These are phyloP conservation scores for Pogonophryne albipinna DNA, from an alignment of 2,797 vertebrate genomes.

Conservation along the genomic window DNA sequence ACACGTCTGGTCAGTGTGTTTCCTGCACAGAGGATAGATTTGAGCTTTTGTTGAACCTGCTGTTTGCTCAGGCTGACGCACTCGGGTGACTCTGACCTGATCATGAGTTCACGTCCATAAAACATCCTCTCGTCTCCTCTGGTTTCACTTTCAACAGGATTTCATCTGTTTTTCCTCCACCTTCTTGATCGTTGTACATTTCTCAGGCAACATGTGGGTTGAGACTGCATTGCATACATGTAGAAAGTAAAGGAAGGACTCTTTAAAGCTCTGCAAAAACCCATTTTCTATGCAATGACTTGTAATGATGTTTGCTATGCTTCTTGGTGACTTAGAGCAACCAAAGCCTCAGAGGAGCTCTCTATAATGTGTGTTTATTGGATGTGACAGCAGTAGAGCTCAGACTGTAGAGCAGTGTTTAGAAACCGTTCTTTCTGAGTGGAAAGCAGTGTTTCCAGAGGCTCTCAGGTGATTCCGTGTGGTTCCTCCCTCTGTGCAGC, in stretches of 20 bases:
- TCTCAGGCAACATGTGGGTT: not conserved
- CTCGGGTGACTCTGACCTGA: not conserved
- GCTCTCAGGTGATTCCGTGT: too few species aligned
- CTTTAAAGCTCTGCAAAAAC: not conserved
- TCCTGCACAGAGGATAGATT: not conserved
- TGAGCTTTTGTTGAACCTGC: slow-evolving; percentile 7
- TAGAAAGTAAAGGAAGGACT: not conserved
- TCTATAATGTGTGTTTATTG: too few species aligned
- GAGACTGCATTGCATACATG: not conserved
- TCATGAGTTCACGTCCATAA: not conserved
- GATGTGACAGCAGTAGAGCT: not conserved
- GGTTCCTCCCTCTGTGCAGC: slow-evolving; percentile 68
- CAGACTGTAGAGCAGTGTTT: not conserved
- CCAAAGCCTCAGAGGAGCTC: not conserved
- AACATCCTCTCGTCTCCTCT: not conserved
- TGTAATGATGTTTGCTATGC: not conserved
- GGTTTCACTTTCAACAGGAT: not conserved
- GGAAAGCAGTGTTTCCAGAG: not conserved
- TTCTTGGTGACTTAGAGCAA: not conserved
- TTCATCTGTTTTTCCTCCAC: not conserved
- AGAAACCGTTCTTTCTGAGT: not conserved
- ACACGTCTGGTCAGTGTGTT: too few species aligned
- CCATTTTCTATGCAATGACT: not conserved
- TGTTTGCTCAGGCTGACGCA: not conserved
- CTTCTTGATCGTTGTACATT: not conserved